Percentiles rank a stretch among this genome's conserved stretches.
Conservation (phyloP, 2,113 vertebrate species). For the Sinocyclocheilus anshuiensis region DNA sequence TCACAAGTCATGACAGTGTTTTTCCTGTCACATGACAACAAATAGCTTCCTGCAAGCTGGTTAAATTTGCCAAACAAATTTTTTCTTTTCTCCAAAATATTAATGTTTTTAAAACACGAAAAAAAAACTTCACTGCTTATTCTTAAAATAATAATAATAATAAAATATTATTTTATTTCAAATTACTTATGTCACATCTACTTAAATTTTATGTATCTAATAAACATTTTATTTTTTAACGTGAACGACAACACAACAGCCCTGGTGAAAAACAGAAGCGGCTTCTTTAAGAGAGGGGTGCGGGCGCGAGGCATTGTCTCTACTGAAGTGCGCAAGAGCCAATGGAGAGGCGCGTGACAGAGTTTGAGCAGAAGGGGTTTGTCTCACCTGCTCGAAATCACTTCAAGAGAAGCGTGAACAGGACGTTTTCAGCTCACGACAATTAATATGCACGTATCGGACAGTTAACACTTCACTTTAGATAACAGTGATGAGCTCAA, state of each 20-base stretch:
- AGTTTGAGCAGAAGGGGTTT: constrained; percentile 66
- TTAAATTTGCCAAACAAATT: neutral
- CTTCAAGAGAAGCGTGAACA: constrained; percentile 65
- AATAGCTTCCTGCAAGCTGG: neutral
- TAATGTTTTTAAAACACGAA: neutral
- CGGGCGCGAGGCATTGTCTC: constrained; percentile 64
- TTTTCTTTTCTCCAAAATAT: neutral
- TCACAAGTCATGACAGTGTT: neutral
- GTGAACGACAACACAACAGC: neutral
- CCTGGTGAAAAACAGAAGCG: constrained; percentile 60
- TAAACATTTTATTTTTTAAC: neutral
- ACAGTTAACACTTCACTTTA: constrained; percentile 62
- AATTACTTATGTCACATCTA: neutral
- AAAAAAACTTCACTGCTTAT: neutral
- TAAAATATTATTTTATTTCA: neutral
- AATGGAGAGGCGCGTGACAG: constrained; percentile 71
- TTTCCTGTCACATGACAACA: constrained; percentile 4
- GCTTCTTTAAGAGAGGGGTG: constrained; percentile 77
- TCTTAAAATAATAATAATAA: neutral
- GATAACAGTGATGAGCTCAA: constrained; percentile 44
- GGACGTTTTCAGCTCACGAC: constrained; percentile 60
- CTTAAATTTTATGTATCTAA: neutral
- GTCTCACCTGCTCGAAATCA: constrained; percentile 79
- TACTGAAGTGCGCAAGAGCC: constrained; percentile 62
- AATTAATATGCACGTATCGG: constrained; percentile 66